Evolutionary conservation across 2,797 vertebrate genomes (phyloP).

Genomic region (Peromyscus eremicus): DNA sequence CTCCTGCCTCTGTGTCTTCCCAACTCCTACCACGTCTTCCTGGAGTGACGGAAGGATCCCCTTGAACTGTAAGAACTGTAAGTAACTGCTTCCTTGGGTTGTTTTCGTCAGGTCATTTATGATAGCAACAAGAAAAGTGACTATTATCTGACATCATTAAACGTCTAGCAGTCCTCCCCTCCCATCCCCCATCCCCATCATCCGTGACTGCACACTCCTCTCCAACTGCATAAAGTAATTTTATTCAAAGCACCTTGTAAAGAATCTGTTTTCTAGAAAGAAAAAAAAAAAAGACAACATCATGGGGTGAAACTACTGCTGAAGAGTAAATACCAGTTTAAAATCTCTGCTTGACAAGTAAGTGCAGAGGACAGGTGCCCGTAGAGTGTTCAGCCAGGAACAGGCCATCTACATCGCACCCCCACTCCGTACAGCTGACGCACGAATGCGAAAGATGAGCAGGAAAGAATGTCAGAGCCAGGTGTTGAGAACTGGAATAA

Average conservation of each 20-base stretch:
- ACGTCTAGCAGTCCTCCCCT: background rate
- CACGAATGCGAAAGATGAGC: background rate
- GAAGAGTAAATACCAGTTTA: background rate
- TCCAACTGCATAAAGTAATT: background rate
- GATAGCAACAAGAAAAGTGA: background rate
- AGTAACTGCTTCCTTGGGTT: background rate
- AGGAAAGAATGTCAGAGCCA: background rate
- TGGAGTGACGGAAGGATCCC: background rate
- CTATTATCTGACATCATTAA: background rate
- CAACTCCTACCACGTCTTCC: background rate
- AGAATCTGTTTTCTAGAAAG: background rate
- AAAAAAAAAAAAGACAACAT: too few species aligned
- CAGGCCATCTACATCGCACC: background rate
- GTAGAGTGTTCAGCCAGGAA: too few species aligned
- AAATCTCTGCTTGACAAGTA: background rate
- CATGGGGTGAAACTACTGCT: rapidly evolving
- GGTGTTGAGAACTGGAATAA: background rate
- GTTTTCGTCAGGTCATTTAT: background rate
- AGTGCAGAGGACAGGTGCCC: background rate
- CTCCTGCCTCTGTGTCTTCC: background rate
- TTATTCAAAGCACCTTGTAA: constrained; percentile 5
- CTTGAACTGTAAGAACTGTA: too few species aligned
- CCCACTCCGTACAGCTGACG: too few species aligned
- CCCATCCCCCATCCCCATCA: background rate
- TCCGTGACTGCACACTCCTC: background rate